A percentile compares a stretch with the other conserved stretches of the same genome.
These are phyloP conservation scores for Pentalonia nigronervosa DNA, from an alignment of 1,140 invertebrate species.

Conservation along the genomic window DNA sequence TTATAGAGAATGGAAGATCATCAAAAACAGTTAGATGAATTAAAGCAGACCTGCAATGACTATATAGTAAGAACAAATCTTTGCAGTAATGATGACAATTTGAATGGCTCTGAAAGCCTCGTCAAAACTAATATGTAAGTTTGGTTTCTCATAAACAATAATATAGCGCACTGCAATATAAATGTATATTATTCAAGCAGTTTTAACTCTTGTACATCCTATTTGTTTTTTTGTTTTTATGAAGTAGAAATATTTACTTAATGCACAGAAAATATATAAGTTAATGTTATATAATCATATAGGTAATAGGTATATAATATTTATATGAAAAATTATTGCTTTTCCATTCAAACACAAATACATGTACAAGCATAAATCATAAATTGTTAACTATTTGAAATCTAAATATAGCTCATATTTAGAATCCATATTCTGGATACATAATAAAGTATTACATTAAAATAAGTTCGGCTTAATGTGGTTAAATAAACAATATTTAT, in stretches of 20 bases:
- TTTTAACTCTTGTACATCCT: not conserved
- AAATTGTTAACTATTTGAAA: too few relatives aligned
- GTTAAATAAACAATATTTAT: too few relatives aligned
- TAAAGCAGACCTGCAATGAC: conserved; percentile 81
- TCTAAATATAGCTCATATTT: too few relatives aligned
- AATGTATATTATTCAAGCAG: not conserved
- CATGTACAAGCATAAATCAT: too few relatives aligned
- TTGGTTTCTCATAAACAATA: not conserved
- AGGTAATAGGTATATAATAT: not conserved
- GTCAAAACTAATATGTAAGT: conserved; percentile 36
- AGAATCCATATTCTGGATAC: too few relatives aligned
- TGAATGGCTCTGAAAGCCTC: not conserved
- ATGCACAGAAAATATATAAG: not conserved
- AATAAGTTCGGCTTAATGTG: too few relatives aligned
- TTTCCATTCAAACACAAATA: too few relatives aligned
- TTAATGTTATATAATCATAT: not conserved
- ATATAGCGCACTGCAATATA: not conserved
- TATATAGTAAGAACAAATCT: conserved; percentile 71
- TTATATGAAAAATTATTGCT: not conserved
- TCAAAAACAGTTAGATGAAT: conserved; percentile 78
- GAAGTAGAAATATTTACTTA: too few relatives aligned
- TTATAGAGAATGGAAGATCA: conserved; percentile 76
- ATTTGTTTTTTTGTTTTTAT: not conserved
- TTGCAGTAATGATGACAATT: conserved; percentile 2
- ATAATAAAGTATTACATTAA: too few relatives aligned